Evolutionary conservation across 2,888 invertebrate genomes (phyloP).

Genomic region (Teleogryllus oceanicus): DNA sequence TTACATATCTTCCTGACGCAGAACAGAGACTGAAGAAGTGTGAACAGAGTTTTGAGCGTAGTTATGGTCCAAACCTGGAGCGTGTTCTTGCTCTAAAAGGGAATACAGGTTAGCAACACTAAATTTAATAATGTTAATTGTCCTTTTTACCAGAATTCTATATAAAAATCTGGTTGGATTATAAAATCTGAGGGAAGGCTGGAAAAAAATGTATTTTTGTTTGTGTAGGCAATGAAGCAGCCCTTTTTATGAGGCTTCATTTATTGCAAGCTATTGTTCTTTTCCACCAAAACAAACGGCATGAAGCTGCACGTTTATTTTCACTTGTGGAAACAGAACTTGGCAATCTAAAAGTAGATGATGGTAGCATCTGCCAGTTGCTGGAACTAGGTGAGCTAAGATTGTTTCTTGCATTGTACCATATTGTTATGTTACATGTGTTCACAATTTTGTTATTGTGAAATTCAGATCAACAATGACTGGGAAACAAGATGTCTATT

Average conservation of each 20-base stretch:
- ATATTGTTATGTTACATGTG: neutral
- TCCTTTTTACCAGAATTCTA: neutral
- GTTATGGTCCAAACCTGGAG: conserved; percentile 64
- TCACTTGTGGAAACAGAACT: conserved; percentile 63
- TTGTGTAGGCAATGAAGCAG: conserved; percentile 64
- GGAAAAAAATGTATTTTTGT: neutral
- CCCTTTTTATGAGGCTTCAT: conserved; percentile 72
- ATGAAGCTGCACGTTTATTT: conserved; percentile 60
- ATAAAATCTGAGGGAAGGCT: neutral
- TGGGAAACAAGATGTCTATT: too few species aligned
- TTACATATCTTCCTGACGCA: conserved; percentile 70
- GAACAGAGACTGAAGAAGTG: conserved; percentile 63
- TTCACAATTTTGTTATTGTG: neutral
- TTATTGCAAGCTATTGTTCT: conserved; percentile 74
- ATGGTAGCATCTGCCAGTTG: conserved; percentile 52
- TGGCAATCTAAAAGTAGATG: conserved; percentile 59
- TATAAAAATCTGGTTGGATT: neutral
- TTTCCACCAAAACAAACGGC: conserved; percentile 70
- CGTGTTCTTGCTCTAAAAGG: conserved; percentile 59
- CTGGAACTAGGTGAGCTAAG: conserved; percentile 55
- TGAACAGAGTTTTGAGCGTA: conserved; percentile 61
- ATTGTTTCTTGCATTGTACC: neutral
- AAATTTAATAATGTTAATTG: neutral
- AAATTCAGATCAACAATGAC: neutral
- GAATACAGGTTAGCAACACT: conserved; percentile 51